Percentiles rank a stretch among this genome's conserved stretches.
Conservation (phyloP, 2,888 invertebrate genomes). For the Podotricha telesiphe region DNA sequence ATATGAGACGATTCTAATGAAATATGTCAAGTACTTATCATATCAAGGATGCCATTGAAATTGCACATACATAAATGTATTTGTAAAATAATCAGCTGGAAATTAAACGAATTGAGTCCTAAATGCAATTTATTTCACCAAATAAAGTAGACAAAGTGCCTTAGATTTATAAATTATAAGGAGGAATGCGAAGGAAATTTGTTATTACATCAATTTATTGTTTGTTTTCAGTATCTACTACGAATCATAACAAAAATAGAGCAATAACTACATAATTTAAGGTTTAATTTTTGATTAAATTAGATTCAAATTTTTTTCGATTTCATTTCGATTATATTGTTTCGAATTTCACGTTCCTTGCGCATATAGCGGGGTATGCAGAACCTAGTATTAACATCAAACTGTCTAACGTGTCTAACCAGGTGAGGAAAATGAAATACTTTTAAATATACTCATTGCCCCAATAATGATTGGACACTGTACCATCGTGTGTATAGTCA, state of each 20-base stretch:
- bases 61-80: not conserved
- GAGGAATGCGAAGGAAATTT: not conserved
- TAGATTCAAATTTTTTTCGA: too few relatives aligned
- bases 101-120: not conserved
- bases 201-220: too few relatives aligned
- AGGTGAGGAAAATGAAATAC: too few relatives aligned
- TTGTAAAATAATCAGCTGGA: not conserved
- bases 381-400: too few relatives aligned
- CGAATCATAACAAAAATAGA: not conserved
- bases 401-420: too few relatives aligned
- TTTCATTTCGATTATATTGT: too few relatives aligned
- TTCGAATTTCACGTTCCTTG: too few relatives aligned
- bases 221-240: not conserved
- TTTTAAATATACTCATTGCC: not conserved
- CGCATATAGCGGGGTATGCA: too few relatives aligned
- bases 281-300: too few relatives aligned
- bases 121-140: not conserved
- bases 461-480: not conserved
- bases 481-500: not conserved
- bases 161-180: not conserved
- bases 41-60: constrained; percentile 1
- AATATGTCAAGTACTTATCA: constrained; percentile 8
- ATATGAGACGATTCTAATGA: constrained; percentile 13
- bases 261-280: not conserved
- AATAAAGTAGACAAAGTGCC: not conserved